Base-by-base conservation (phyloP, 1,140 invertebrate genomes). In the Lasioglossum albipes region DNA sequence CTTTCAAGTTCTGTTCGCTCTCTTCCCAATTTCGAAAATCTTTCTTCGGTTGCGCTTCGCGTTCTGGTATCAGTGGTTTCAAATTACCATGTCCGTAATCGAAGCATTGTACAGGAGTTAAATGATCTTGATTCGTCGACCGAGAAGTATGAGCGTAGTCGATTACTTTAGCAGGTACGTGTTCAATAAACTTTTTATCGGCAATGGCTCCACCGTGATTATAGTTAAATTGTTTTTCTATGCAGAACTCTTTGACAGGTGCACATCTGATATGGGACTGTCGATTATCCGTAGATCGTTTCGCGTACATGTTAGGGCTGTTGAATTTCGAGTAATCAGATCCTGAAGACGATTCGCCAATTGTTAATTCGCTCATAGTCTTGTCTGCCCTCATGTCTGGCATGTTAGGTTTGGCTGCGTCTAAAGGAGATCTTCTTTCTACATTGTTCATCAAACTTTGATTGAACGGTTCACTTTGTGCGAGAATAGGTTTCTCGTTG, bases 91-190 rank as follows among this genome's bases (percentile, higher is more conserved):
- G 92, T 10, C 84, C 86, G 59, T 93, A 93, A 75, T 93, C 93
- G 57, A 89, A 93, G 20, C 83, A 87, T 66, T 92, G 89, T 13
- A 87, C 73, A 7, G 90, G 89, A n/a, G 85, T 88, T 49, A 91
- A 79, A 7, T 87, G 85, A 72, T 84, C 79, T 12, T 59, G 18
- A 57, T 59, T 66, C 20, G 54, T 36, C 13, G 84, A 36, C 12
- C 82, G 84, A n/a, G 84, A 72, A 6, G 71, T 83, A 86, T 96
- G 96, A 27, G 95, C 95, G 92, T 97, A 97, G 92, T 97, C 96
- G 65, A 97, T 94, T 41, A 96, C 94, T 81, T 95, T 95, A n/a
- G 94, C 93, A 6, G 92, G 90, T 27, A 88, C 31, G 20, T 90
- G 85, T 7, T 92, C 90, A 6, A 72, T 36, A 13, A 89, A 83